Conservation (phyloP, 2,113 vertebrate species). For the Ranitomeya imitator region DNA sequence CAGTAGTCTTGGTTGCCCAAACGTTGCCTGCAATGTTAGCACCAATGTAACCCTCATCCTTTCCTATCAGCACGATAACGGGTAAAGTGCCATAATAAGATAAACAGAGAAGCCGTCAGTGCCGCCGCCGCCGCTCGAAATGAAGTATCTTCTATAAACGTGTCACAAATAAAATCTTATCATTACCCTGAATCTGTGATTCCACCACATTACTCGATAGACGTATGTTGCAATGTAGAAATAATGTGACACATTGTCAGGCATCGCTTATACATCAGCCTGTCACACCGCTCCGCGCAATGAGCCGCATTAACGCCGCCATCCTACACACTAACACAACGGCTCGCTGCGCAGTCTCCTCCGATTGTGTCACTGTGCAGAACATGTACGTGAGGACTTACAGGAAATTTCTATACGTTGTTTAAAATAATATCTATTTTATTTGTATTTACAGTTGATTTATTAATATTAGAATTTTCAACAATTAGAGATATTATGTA, state of each 20-base stretch:
- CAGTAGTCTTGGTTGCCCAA: too few relatives aligned
- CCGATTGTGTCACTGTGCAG: neutral
- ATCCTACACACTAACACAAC: neutral
- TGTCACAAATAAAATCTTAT: neutral
- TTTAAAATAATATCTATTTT: too few relatives aligned
- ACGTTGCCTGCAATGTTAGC: too few relatives aligned
- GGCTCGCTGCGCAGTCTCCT: neutral
- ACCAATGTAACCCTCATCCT: neutral
- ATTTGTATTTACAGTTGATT: too few relatives aligned
- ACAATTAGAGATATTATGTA: too few relatives aligned
- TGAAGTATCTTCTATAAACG: neutral
- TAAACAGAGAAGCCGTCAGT: neutral
- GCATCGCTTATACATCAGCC: slow-evolving; percentile 1
- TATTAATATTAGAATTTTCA: too few relatives aligned
- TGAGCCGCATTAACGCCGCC: neutral
- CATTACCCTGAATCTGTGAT: neutral
- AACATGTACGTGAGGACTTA: too few relatives aligned
- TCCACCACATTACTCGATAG: neutral
- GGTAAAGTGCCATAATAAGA: neutral
- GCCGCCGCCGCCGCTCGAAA: neutral
- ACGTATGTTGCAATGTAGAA: neutral
- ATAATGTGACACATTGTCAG: slow-evolving; percentile 29
- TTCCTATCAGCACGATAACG: neutral
- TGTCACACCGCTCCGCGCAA: neutral
- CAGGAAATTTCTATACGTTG: too few relatives aligned